phyloP scores from a whole-genome alignment of 2,888 invertebrate species.

The Azorinus chamasolen region DNA sequence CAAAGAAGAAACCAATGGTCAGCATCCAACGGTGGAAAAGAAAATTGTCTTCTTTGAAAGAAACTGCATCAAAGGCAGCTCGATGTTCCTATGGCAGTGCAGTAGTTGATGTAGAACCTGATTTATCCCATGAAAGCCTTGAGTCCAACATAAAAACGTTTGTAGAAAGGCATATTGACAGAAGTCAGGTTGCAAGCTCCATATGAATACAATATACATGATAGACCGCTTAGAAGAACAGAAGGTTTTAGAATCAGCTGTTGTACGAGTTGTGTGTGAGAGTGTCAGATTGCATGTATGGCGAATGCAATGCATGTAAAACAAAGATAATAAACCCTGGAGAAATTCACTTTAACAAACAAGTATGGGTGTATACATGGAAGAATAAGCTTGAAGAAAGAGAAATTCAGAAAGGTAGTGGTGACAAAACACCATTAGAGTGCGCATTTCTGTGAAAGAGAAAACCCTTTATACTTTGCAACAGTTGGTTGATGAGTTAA shows the following conservation, averaged over 20 bases:
- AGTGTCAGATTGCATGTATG: constrained; percentile 28
- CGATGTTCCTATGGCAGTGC: constrained; percentile 3
- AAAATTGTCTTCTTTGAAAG: constrained; percentile 9
- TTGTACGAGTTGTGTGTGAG: background rate
- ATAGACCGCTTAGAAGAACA: constrained; percentile 16
- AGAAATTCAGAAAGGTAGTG: constrained; percentile 3
- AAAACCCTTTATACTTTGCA: constrained; percentile 20
- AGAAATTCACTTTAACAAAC: background rate
- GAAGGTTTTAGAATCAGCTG: background rate
- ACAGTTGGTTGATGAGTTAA: constrained; percentile 2
- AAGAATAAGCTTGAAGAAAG: background rate
- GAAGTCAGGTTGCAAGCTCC: constrained; percentile 42
- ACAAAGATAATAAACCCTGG: background rate
- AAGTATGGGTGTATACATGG: constrained; percentile 9
- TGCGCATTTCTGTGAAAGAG: background rate
- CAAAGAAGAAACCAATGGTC: background rate
- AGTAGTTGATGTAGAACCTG: constrained; percentile 6
- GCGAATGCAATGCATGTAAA: constrained; percentile 10
- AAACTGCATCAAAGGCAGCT: constrained; percentile 17
- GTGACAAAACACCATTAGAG: background rate
- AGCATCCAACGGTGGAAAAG: constrained; percentile 13
- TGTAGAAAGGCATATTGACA: no score
- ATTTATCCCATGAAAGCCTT: no score
- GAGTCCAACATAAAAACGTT: no score
- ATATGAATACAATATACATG: constrained; percentile 32